Conservation (phyloP, 2,797 vertebrate species). For the Malurus splendens region DNA sequence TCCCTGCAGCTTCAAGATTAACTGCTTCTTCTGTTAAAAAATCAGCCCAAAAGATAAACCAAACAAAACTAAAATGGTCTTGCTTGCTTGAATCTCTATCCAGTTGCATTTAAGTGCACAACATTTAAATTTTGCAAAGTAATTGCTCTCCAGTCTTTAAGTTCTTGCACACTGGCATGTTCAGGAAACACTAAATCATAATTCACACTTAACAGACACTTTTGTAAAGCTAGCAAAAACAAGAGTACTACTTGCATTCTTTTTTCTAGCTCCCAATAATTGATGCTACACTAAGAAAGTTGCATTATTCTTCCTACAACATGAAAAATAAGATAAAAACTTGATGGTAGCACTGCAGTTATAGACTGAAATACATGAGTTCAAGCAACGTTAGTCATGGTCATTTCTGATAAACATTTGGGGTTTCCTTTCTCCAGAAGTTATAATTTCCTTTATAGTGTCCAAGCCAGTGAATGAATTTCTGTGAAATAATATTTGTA, state of each 20-base stretch:
- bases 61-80: not conserved
- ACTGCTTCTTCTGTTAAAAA: not conserved
- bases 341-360: not conserved
- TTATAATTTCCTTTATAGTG: not conserved
- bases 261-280: fast-evolving
- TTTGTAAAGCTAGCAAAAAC: not conserved
- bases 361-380: not conserved
- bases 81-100: not conserved
- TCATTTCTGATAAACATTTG: not conserved
- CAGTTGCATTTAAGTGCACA: not conserved
- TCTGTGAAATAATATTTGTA: not conserved
- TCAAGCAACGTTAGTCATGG: not conserved
- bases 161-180: not conserved
- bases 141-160: not conserved
- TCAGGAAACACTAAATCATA: not conserved
- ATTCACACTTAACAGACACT: not conserved
- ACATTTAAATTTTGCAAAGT: not conserved
- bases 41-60: not conserved
- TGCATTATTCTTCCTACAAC: not conserved
- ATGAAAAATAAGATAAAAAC: not conserved
- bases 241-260: not conserved
- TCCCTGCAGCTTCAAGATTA: not conserved
- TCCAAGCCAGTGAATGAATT: not conserved
- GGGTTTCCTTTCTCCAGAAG: not conserved
- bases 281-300: not conserved